phyloP scores from a whole-genome alignment of 2,888 invertebrate species.

The Nomada ferruginata region DNA sequence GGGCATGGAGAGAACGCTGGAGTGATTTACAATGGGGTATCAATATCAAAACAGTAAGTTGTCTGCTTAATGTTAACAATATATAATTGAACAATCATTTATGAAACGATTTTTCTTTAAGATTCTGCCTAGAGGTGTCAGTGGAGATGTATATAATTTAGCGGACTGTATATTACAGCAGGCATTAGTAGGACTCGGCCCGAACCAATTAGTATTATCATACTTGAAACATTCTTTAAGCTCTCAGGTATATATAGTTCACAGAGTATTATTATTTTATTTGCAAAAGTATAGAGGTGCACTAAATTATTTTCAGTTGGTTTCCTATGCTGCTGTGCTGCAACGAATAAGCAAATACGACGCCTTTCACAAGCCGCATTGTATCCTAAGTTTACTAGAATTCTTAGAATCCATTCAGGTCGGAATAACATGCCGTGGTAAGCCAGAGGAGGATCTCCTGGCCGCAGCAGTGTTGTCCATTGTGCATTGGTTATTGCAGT shows the following conservation, averaged over 20 bases:
- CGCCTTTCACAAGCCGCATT: conserved; percentile 94
- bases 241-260: conserved; percentile 87
- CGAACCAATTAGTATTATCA: conserved; percentile 95
- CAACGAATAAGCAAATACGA: conserved; percentile 95
- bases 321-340: conserved; percentile 95
- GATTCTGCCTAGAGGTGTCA: conserved; percentile 93
- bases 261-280: neutral
- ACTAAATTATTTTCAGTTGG: conserved; percentile 85
- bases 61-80: neutral
- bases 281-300: neutral
- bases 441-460: conserved; percentile 94
- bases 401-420: conserved; percentile 90
- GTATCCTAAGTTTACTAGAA: conserved; percentile 93
- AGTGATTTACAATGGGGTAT: conserved; percentile 98
- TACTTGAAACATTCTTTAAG: conserved; percentile 96
- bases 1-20: conserved; percentile 98
- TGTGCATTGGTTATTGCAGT: conserved; percentile 92
- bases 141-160: conserved; percentile 96
- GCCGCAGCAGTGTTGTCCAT: conserved; percentile 93
- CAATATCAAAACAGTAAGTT: conserved; percentile 93
- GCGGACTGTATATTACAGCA: conserved; percentile 97
- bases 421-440: conserved; percentile 89
- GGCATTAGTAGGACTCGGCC: conserved; percentile 96
- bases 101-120: conserved; percentile 68
- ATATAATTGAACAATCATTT: neutral